Base-by-base conservation (phyloP, 2,888 invertebrate genomes). In the Conchocele bisecta region DNA sequence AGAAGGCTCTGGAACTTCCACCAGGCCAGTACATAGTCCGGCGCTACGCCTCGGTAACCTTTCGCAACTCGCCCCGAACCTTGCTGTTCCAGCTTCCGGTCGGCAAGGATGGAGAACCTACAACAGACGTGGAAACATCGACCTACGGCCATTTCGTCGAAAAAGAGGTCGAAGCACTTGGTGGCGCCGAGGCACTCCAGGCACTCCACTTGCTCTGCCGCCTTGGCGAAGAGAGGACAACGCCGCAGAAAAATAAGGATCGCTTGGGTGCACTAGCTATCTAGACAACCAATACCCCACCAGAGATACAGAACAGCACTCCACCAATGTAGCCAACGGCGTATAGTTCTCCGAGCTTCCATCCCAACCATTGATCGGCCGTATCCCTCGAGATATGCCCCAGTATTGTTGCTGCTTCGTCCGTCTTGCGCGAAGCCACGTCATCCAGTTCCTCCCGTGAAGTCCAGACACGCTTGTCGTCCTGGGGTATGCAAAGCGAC, bases 201-300 rank as follows among this genome's bases (percentile, higher is more conserved):
- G n/a, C n/a, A n/a, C 37, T 11, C 37, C 37, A 35, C 37, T 42
- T 57, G 13, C 57, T 57, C 57, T 57, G 57, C 57, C 11, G 42
- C 9, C 39, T 41, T 3, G 26, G 41, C 9, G 57, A 3, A 29
- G 42, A 24, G 42, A 41, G 57, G 15, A 57, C 57, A 7, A 57
- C 41, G 26, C 57, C 57, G n/a, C 41, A 57, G 29, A 57, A 57
- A 31, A 57, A 22, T n/a, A 57, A 57, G 39, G 41, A 57, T 28
- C 57, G 57, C 57, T 28, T 57, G 41, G 57, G n/a, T n/a, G n/a
- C n/a, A n/a, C n/a, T n/a, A n/a, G n/a, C n/a, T n/a, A n/a, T n/a
- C n/a, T n/a, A n/a, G n/a, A n/a, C n/a, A n/a, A n/a, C n/a, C n/a
- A n/a, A n/a, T n/a, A n/a, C n/a, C n/a, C n/a, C n/a, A n/a, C n/a